phyloP scores from a whole-genome alignment of 2,113 vertebrate genomes.

The Hydrochoerus hydrochaeris region DNA sequence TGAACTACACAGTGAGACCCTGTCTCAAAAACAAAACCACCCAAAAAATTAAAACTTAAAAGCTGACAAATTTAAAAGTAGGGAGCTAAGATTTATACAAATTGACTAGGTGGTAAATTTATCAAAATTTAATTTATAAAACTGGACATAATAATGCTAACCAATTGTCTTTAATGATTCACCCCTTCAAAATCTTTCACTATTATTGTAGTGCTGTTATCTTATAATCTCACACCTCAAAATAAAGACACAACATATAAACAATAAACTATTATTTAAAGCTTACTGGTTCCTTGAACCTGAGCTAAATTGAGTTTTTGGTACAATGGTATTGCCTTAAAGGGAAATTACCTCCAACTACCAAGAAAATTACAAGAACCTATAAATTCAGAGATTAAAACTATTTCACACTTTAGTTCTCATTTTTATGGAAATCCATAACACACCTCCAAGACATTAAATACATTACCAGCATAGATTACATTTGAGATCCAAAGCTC shows the following conservation, averaged over 20 bases:
- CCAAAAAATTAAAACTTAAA: not conserved
- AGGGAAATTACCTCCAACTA: slow-evolving; percentile 47
- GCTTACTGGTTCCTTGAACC: not conserved
- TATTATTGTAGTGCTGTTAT: not conserved
- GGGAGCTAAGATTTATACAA: not conserved
- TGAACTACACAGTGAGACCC: not conserved
- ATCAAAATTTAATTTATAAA: slow-evolving; percentile 9
- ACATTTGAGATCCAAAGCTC: slow-evolving; percentile 13
- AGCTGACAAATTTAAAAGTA: not conserved
- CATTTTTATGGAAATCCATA: not conserved
- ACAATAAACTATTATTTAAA: slow-evolving; percentile 9
- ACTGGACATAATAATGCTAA: not conserved
- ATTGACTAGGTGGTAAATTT: not conserved
- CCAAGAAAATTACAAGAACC: not conserved
- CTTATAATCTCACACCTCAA: slow-evolving; percentile 15
- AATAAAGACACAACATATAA: not conserved
- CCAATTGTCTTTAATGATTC: slow-evolving; percentile 11
- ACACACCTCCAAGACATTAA: not conserved
- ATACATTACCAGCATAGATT: not conserved
- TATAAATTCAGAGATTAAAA: slow-evolving; percentile 23
- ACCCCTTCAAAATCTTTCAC: slow-evolving; percentile 30
- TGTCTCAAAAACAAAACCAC: not conserved
- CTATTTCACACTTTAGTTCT: not conserved
- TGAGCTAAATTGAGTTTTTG: not conserved
- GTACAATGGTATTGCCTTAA: not conserved